A percentile compares a stretch with the other conserved stretches of the same genome.
Conservation (phyloP, 2,797 vertebrate species). For the Myiotriccus ornatus region DNA sequence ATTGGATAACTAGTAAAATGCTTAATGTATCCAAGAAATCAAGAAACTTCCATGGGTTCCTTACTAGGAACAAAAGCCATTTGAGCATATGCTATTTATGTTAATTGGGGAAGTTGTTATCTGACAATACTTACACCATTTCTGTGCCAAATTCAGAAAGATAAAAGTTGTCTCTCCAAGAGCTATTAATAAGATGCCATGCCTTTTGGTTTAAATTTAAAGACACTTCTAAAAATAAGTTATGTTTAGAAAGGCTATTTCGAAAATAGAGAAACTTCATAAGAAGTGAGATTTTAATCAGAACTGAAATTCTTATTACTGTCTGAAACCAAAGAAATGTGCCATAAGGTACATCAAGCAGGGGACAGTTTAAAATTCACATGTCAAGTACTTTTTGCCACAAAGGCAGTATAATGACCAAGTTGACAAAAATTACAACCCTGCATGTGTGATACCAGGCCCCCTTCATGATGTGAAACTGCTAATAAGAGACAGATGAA, state of each 20-base stretch:
- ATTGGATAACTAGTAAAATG: background rate
- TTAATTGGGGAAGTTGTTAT: background rate
- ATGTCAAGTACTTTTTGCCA: background rate
- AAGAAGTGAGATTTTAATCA: background rate
- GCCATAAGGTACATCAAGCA: background rate
- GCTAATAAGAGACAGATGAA: background rate
- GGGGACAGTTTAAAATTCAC: background rate
- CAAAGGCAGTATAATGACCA: background rate
- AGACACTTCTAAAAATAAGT: background rate
- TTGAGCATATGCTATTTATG: constrained; percentile 27
- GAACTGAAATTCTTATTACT: background rate
- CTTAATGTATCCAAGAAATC: background rate
- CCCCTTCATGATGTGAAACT: background rate
- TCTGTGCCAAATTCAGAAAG: constrained; percentile 19
- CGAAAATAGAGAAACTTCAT: background rate
- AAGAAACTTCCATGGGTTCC: background rate
- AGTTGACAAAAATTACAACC: background rate
- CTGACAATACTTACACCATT: background rate
- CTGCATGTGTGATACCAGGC: background rate
- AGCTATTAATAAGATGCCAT: background rate
- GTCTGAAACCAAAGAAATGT: background rate
- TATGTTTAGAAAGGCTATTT: background rate
- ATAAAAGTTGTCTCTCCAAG: background rate
- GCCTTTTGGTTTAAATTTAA: constrained; percentile 4
- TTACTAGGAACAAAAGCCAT: background rate